Evolutionary conservation across 2,113 vertebrate genomes (phyloP).

Genomic region (Sander vitreus): DNA sequence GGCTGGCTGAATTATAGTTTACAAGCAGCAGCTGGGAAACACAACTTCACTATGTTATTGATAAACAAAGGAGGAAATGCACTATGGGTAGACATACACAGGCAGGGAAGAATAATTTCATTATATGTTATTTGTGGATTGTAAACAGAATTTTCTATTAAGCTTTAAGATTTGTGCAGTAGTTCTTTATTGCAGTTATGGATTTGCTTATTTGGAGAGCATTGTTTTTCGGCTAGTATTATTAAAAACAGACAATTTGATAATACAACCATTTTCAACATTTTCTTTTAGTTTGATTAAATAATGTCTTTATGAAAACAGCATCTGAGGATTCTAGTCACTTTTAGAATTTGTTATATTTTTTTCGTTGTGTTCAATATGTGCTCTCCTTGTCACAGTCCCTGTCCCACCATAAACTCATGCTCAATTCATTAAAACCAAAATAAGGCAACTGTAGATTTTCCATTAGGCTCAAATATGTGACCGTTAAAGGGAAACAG

Average conservation of each 20-base stretch:
- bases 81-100: conserved; percentile 32
- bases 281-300: conserved; percentile 31
- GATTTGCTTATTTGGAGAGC: conserved; percentile 50
- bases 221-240: conserved; percentile 22
- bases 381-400: conserved; percentile 28
- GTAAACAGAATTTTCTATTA: conserved; percentile 63
- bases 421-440: conserved; percentile 38
- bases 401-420: conserved; percentile 18
- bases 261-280: conserved; percentile 29
- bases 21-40: conserved; percentile 37
- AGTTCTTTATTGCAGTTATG: conserved; percentile 51
- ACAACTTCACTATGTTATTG: conserved; percentile 38
- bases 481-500: conserved; percentile 60
- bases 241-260: conserved; percentile 44
- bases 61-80: conserved; percentile 42
- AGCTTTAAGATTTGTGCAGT: conserved; percentile 36
- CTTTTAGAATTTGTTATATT: conserved; percentile 17
- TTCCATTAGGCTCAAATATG: conserved; percentile 60
- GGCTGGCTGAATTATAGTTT: conserved; percentile 35
- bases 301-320: conserved; percentile 13
- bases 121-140: conserved; percentile 40
- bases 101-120: conserved; percentile 41
- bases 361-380: conserved; percentile 3
- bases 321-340: conserved; percentile 1
- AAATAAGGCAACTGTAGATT: conserved; percentile 56